Conservation (phyloP, 2,888 invertebrate genomes). For the Cryptocheilus praepositus region DNA sequence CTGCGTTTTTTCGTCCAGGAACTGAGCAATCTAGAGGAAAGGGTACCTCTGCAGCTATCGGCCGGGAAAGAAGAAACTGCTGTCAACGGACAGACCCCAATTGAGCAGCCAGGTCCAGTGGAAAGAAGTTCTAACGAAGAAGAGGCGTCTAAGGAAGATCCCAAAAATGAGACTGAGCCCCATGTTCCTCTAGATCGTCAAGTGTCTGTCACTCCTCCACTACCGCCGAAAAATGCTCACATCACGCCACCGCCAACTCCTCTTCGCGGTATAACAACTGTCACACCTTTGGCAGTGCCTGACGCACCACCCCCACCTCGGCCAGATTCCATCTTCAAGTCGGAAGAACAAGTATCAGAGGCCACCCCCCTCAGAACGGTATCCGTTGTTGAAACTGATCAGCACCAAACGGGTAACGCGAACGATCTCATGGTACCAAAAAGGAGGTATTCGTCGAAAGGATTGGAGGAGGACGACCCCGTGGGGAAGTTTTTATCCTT, state of each 20-base stretch:
- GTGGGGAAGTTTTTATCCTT: conserved; percentile 82
- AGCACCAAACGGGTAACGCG: conserved; percentile 16
- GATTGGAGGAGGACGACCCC: conserved; percentile 85
- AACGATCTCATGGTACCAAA: conserved; percentile 57
- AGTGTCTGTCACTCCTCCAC: conserved; percentile 67
- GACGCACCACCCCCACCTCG: conserved; percentile 71
- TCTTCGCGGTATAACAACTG: conserved; percentile 68
- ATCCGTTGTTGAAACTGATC: conserved; percentile 18
- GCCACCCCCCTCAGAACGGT: conserved; percentile 15
- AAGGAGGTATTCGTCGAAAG: conserved; percentile 75
- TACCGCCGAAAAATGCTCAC: conserved; percentile 71
- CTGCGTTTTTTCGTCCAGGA: conserved; percentile 51
- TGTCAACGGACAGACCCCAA: not conserved
- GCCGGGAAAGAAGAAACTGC: conserved; percentile 21
- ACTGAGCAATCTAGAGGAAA: conserved; percentile 63
- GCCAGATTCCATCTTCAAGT: conserved; percentile 64
- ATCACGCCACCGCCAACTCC: conserved; percentile 70
- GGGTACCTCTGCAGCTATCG: conserved; percentile 55
- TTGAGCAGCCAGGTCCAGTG: not conserved
- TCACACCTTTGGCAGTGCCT: conserved; percentile 65
- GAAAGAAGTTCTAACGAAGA: not conserved
- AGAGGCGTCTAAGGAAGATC: conserved; percentile 17
- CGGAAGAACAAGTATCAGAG: conserved; percentile 23
- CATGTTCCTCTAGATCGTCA: conserved; percentile 60
- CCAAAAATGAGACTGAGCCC: conserved; percentile 23